Evolutionary conservation across 2,113 vertebrate genomes (phyloP).

Genomic region (Gnathonemus longibarbis): DNA sequence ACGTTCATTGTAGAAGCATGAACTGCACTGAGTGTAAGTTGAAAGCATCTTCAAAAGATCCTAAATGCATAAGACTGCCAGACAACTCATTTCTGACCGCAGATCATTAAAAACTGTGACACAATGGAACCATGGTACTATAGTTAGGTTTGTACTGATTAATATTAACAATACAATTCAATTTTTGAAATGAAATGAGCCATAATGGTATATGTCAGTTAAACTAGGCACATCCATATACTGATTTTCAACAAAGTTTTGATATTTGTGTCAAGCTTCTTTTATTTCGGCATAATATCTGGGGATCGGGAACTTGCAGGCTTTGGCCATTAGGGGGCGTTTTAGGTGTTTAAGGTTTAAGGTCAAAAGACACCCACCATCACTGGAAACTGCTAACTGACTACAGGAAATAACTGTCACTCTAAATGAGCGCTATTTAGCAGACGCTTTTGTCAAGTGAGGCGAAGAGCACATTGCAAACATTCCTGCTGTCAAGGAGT

Average conservation of each 20-base stretch:
- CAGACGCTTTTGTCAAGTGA: neutral
- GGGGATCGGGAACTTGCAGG: neutral
- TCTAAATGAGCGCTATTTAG: neutral
- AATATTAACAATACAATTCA: neutral
- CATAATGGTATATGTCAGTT: neutral
- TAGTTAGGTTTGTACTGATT: constrained; percentile 4
- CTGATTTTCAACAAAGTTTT: neutral
- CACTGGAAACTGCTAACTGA: neutral
- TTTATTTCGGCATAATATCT: neutral
- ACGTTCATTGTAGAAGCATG: neutral
- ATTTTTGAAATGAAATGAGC: neutral
- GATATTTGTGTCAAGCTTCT: neutral
- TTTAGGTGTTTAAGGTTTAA: no score
- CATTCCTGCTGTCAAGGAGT: neutral
- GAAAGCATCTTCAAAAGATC: neutral
- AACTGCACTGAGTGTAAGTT: neutral
- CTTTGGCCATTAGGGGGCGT: neutral
- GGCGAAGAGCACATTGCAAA: neutral
- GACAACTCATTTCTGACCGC: neutral
- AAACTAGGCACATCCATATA: neutral
- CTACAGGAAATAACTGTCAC: neutral
- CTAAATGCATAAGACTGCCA: neutral
- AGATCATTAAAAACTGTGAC: neutral
- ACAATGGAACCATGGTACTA: neutral
- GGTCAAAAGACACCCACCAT: neutral